Evolutionary conservation across 2,113 vertebrate species (phyloP).

Genomic region (Leptocoma aspasia): DNA sequence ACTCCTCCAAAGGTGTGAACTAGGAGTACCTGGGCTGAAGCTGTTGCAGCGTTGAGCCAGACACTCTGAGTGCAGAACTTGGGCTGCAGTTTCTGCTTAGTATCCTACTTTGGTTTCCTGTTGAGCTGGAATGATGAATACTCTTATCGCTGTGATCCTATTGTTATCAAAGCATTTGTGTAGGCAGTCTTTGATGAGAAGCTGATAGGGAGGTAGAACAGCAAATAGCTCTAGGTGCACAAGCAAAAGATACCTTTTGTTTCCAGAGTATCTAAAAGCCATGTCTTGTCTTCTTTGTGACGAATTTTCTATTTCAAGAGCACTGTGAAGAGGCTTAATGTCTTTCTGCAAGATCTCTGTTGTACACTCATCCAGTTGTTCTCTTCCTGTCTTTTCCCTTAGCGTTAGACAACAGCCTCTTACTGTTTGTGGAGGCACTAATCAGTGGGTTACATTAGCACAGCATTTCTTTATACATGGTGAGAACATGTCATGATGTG

Average conservation of each 20-base stretch:
- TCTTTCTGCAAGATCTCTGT: not conserved
- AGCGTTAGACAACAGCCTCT: not conserved
- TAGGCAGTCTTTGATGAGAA: not conserved
- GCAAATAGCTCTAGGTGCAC: not conserved
- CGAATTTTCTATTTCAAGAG: constrained; percentile 3
- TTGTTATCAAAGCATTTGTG: not conserved
- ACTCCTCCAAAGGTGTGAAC: not conserved
- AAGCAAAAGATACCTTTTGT: not conserved
- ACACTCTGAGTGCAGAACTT: not conserved
- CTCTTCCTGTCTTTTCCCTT: not conserved
- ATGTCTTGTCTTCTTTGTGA: not conserved
- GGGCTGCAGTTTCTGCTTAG: not conserved
- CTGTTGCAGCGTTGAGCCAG: not conserved
- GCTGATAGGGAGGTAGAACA: not conserved
- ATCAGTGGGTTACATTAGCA: not conserved
- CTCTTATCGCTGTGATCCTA: not conserved
- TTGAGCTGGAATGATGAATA: not conserved
- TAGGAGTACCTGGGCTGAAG: not conserved
- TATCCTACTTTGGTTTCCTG: not conserved
- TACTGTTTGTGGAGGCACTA: not conserved
- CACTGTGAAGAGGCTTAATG: not conserved
- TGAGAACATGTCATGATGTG: not conserved
- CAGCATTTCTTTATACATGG: not conserved
- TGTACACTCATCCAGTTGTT: not conserved
- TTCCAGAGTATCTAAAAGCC: not conserved